Percentiles rank a stretch among this genome's conserved stretches.
These are phyloP conservation scores for Australoheros scitulus DNA, from an alignment of 2,113 vertebrate species.

Conservation along the genomic window DNA sequence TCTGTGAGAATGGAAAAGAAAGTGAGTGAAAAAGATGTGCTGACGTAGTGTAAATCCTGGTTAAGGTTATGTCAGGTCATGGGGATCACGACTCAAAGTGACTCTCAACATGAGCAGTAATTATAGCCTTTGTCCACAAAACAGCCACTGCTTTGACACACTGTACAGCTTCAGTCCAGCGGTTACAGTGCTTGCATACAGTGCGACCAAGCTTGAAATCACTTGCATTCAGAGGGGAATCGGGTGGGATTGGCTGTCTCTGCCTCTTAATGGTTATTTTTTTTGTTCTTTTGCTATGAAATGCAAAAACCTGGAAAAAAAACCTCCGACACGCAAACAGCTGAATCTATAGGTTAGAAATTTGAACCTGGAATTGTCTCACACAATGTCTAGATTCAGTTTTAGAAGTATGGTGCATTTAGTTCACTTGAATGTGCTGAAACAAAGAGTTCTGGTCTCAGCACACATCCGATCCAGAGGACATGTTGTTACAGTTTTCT, in stretches of 20 bases:
- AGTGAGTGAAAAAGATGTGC: not conserved
- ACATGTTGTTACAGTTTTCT: conserved; percentile 52
- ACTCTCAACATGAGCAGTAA: conserved; percentile 56
- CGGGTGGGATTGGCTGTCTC: not conserved
- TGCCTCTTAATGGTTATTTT: not conserved
- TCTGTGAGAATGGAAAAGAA: not conserved
- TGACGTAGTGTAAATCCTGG: conserved; percentile 20
- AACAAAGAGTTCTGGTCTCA: conserved; percentile 31
- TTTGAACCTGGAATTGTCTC: too few species aligned
- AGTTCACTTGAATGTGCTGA: not conserved
- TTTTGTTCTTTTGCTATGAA: conserved; percentile 7
- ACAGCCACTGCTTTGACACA: conserved; percentile 53
- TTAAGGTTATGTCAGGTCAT: conserved; percentile 64
- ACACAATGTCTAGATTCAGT: not conserved
- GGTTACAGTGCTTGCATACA: conserved; percentile 54
- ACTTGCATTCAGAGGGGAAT: conserved; percentile 13
- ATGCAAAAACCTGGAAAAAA: not conserved
- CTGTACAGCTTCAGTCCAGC: conserved; percentile 54
- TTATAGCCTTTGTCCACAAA: conserved; percentile 61
- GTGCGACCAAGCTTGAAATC: conserved; percentile 33
- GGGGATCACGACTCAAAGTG: conserved; percentile 24
- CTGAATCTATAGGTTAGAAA: conserved; percentile 13
- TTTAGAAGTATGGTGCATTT: conserved; percentile 33
- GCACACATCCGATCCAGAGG: conserved; percentile 42
- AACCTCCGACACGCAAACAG: not conserved